phyloP scores from a whole-genome alignment of 2,797 vertebrate species.

The Trematomus bernacchii region DNA sequence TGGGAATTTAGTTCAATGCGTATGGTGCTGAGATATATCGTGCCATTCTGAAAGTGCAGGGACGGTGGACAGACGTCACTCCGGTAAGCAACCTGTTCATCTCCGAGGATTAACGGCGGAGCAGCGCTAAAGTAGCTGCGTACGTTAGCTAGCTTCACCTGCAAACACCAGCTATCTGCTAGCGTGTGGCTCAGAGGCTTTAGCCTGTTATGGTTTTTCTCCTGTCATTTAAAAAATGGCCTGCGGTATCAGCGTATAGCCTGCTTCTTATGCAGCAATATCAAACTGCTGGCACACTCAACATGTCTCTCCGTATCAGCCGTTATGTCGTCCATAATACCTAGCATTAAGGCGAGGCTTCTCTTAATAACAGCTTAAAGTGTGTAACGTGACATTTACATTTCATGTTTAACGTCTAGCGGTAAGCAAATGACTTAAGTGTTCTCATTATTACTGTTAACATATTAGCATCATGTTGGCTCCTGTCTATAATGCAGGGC shows the following conservation, averaged over 20 bases:
- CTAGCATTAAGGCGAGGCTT: background rate
- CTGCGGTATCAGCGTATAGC: background rate
- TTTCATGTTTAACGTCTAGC: background rate
- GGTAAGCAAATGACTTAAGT: background rate
- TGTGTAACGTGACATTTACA: background rate
- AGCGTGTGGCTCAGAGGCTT: background rate
- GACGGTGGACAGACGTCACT: slow-evolving; percentile 42
- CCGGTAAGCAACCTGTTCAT: slow-evolving; percentile 79
- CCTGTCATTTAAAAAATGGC: background rate
- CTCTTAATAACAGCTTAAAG: background rate
- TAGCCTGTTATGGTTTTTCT: background rate
- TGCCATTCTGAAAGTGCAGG: slow-evolving; percentile 15
- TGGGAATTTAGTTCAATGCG: background rate
- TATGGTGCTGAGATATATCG: slow-evolving; percentile 48
- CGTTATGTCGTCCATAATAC: slow-evolving; percentile 4
- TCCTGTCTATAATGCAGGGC: background rate
- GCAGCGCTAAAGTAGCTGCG: background rate
- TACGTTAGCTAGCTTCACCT: slow-evolving; percentile 20
- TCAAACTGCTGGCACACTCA: background rate
- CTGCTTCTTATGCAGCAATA: background rate
- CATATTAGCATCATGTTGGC: background rate
- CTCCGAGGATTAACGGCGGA: slow-evolving; percentile 54
- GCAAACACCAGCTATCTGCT: background rate
- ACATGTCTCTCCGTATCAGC: background rate
- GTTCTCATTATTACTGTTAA: background rate